These are phyloP conservation scores for Urosaurus nigricauda DNA, from an alignment of 2,797 vertebrate genomes.

Conservation along the genomic window DNA sequence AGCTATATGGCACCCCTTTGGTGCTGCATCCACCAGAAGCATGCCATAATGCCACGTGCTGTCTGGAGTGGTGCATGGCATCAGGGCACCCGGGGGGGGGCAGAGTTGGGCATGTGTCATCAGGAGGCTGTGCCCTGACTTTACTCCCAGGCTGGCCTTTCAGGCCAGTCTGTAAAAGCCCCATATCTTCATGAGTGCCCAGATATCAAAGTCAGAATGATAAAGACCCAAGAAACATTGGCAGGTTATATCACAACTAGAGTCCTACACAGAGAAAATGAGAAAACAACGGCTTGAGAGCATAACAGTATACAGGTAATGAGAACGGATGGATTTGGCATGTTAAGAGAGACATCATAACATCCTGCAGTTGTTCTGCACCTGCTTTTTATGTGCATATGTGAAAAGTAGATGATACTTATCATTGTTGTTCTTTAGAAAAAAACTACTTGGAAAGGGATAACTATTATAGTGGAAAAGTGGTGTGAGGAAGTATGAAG, in stretches of 20 bases:
- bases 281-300: not conserved
- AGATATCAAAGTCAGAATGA: conserved; percentile 10
- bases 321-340: not conserved
- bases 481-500: not conserved
- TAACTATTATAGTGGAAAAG: not conserved
- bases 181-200: not conserved
- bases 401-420: not conserved
- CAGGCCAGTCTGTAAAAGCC: too few species aligned
- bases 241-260: not conserved
- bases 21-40: too few species aligned
- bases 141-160: too few species aligned
- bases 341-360: not conserved
- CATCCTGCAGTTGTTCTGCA: not conserved
- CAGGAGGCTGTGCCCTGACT: too few species aligned
- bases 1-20: too few species aligned
- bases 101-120: too few species aligned
- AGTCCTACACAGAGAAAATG: not conserved
- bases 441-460: not conserved
- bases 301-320: not conserved
- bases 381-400: not conserved
- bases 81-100: too few species aligned
- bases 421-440: not conserved
- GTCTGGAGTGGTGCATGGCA: too few species aligned
- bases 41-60: too few species aligned
- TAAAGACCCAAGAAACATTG: conserved; percentile 20